Conservation (phyloP, 2,888 invertebrate genomes). For the Melanchra persicariae region DNA sequence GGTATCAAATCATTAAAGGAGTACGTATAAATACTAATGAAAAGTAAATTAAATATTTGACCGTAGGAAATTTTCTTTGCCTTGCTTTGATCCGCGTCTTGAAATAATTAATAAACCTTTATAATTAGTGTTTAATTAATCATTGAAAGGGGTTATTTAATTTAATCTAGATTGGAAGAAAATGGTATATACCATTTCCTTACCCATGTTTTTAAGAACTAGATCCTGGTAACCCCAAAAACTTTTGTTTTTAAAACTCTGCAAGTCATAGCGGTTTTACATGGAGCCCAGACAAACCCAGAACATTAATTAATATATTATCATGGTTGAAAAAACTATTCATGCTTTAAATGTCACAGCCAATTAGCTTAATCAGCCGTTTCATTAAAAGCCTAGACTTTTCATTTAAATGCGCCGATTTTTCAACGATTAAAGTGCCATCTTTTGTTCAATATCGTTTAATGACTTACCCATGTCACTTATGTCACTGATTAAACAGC, state of each 20-base stretch:
- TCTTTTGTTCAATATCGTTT: too few species aligned
- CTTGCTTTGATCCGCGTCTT: neutral
- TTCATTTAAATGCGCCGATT: too few species aligned
- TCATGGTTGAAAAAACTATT: too few species aligned
- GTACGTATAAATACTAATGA: constrained; percentile 26
- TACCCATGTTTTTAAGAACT: neutral
- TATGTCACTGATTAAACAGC: too few species aligned
- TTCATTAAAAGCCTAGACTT: too few species aligned
- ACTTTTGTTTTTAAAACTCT: neutral
- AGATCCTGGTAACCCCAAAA: neutral
- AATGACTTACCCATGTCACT: too few species aligned
- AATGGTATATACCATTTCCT: neutral
- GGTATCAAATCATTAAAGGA: neutral
- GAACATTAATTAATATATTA: neutral
- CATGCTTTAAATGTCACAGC: too few species aligned
- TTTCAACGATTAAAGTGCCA: too few species aligned
- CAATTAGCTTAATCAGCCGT: too few species aligned
- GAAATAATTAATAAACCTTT: constrained; percentile 20
- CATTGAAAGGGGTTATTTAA: constrained; percentile 2
- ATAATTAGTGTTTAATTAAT: constrained; percentile 9
- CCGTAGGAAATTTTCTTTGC: neutral
- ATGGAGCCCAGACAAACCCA: neutral
- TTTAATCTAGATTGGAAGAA: neutral
- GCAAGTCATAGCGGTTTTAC: constrained; percentile 1
- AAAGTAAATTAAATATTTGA: constrained; percentile 17